phyloP scores from a whole-genome alignment of 2,797 vertebrate species.

The Chelmon rostratus region DNA sequence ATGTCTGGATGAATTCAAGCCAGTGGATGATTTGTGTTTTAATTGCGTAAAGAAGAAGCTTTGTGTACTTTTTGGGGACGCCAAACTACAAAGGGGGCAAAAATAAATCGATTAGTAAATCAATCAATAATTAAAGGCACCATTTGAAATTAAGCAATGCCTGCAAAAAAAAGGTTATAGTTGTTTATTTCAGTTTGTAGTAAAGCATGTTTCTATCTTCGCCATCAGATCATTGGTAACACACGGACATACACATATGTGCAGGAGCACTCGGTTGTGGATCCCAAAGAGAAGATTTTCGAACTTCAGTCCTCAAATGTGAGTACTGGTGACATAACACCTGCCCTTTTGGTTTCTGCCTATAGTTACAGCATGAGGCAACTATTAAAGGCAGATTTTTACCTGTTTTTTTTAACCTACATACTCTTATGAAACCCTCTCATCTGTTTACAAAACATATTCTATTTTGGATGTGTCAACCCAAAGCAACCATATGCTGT shows the following conservation, averaged over 20 bases:
- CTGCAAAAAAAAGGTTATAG: background rate
- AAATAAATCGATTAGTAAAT: background rate
- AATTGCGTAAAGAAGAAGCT: too few relatives aligned
- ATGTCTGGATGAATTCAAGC: too few relatives aligned
- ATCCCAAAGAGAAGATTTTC: constrained; percentile 91
- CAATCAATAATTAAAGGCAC: background rate
- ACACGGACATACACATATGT: constrained; percentile 92
- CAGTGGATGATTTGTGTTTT: too few relatives aligned
- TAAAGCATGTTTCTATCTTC: constrained; percentile 24
- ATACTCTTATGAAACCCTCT: background rate
- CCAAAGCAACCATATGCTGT: constrained; percentile 3
- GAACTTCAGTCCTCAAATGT: constrained; percentile 96
- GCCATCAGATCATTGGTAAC: constrained; percentile 91
- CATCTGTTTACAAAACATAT: constrained; percentile 17
- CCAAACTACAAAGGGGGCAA: background rate
- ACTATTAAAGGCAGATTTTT: background rate
- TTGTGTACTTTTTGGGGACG: background rate
- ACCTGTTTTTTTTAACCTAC: background rate
- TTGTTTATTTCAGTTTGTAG: background rate
- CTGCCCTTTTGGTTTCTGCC: background rate
- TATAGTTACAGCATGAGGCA: background rate
- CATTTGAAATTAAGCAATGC: background rate
- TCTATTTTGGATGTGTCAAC: constrained; percentile 13
- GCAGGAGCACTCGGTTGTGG: constrained; percentile 95
- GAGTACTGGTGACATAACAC: constrained; percentile 72